Base-by-base conservation (phyloP, 2,888 invertebrate species). In the Troglohyphantes excavatus region DNA sequence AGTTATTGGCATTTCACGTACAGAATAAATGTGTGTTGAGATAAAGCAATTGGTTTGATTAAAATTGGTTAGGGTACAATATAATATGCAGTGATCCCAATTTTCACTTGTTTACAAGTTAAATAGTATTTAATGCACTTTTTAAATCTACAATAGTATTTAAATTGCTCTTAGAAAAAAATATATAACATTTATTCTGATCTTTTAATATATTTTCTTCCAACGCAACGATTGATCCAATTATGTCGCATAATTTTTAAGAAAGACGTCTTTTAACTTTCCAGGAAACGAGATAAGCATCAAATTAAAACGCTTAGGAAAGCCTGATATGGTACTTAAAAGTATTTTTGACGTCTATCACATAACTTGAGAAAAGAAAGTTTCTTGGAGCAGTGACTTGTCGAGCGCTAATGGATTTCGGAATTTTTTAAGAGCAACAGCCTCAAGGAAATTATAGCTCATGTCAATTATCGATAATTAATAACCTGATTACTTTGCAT, bases 401-500 rank as follows among this genome's bases (percentile, higher is more conserved):
- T 61, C 53, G 5, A 11, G 13, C 61, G 61, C 65, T 78, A 78
- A 78, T 78, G 78, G 78, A n/a, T 65, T 27, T 78, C 27, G 39
- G 63, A 76, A 29, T 78, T 78, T 78, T 78, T 78, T 78, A 29
- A 17, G 43, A 61, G 59, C 63, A 78, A 78, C 78, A 78, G 39
- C 65, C 65, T 23, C 43, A 43, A 65, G 78, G 27, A 78, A 65
- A 65, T 78, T 78, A 65, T 43, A 65, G 63, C 78, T 78, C 65
- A 65, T 65, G 78, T 78, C 78, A 78, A 78, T 78, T 78, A 78
- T 78, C 78, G 33, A 78, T 78, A 78, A 78, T 78, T 78, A 78
- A 78, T 78, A 78, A 78, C 78, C 78, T 63, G 78, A 78, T 78
- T 78, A 78, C 78, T 78, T 78, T 43, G 78, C 78, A 78, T 78